These are phyloP conservation scores for Morpho achilles DNA, from an alignment of 2,888 invertebrate species.

Conservation along the genomic window DNA sequence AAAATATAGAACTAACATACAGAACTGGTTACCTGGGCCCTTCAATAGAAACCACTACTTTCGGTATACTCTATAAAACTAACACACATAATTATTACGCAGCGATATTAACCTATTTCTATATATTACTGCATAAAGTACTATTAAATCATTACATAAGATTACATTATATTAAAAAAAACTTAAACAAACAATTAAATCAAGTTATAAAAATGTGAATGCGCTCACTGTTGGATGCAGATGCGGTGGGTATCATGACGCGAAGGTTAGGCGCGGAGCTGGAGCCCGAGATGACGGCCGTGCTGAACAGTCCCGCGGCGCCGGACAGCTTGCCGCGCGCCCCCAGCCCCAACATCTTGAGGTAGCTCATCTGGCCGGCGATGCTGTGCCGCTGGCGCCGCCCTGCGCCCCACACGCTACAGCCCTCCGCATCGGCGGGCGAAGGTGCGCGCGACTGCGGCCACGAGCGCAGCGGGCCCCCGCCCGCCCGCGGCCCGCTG, in stretches of 20 bases:
- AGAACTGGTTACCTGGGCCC: too few relatives aligned
- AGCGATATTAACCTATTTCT: too few relatives aligned
- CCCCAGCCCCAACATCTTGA: slow-evolving; percentile 91
- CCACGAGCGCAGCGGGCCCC: slow-evolving; percentile 30
- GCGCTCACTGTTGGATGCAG: slow-evolving; percentile 86
- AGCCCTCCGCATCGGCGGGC: slow-evolving; percentile 47
- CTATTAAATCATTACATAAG: too few relatives aligned
- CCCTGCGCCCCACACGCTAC: slow-evolving; percentile 74
- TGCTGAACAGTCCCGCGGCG: slow-evolving; percentile 94
- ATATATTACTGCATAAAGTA: too few relatives aligned
- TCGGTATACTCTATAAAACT: not conserved
- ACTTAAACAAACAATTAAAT: too few relatives aligned
- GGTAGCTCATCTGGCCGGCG: slow-evolving; percentile 96
- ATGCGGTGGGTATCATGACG: slow-evolving; percentile 89
- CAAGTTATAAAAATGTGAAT: not conserved
- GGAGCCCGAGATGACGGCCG: slow-evolving; percentile 97
- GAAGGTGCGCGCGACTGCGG: slow-evolving; percentile 28
- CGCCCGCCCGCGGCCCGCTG: slow-evolving; percentile 8
- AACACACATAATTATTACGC: too few relatives aligned
- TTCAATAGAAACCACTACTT: too few relatives aligned
- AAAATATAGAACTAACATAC: too few relatives aligned
- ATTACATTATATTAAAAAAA: too few relatives aligned
- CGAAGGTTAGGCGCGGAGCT: slow-evolving; percentile 94
- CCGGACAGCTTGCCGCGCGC: slow-evolving; percentile 79
- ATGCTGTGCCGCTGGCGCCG: slow-evolving; percentile 97